phyloP scores from a whole-genome alignment of 2,113 vertebrate genomes.

The Cyanoderma ruficeps region DNA sequence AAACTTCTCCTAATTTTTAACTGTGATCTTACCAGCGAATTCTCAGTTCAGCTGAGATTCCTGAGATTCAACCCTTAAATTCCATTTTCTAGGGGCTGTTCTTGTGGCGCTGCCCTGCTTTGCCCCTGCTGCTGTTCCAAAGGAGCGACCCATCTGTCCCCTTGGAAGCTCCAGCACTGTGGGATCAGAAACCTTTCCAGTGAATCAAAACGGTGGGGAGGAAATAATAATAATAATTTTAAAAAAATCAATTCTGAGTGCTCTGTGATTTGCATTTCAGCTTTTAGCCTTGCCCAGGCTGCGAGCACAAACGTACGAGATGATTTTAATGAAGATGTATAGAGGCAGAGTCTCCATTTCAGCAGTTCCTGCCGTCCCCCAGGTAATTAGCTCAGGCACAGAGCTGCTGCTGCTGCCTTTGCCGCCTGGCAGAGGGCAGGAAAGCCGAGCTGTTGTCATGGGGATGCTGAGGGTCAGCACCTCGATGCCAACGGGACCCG shows the following conservation, averaged over 20 bases:
- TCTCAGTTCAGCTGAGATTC: neutral
- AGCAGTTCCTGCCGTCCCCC: constrained; percentile 11
- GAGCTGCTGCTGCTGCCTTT: constrained; percentile 78
- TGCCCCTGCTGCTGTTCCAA: neutral
- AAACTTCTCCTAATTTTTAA: neutral
- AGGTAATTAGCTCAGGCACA: constrained; percentile 82
- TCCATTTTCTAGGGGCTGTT: neutral
- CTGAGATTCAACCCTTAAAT: neutral
- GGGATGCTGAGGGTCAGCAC: constrained; percentile 78
- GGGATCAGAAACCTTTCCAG: neutral
- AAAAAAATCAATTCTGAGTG: neutral
- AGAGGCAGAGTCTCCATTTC: neutral
- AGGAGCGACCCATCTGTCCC: neutral
- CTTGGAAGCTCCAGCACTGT: neutral
- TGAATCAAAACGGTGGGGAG: neutral
- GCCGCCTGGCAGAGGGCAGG: constrained; percentile 83
- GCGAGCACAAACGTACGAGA: neutral
- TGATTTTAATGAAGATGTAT: constrained; percentile 10
- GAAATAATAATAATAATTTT: neutral
- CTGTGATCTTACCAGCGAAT: neutral
- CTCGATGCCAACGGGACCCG: constrained; percentile 72
- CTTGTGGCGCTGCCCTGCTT: neutral
- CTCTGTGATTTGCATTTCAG: neutral
- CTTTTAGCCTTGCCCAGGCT: neutral
- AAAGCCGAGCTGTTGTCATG: constrained; percentile 85